These are phyloP conservation scores for Mnemiopsis leidyi DNA, from an alignment of 37 sponge, comb jelly and placozoan genomes.

Conservation along the genomic window DNA sequence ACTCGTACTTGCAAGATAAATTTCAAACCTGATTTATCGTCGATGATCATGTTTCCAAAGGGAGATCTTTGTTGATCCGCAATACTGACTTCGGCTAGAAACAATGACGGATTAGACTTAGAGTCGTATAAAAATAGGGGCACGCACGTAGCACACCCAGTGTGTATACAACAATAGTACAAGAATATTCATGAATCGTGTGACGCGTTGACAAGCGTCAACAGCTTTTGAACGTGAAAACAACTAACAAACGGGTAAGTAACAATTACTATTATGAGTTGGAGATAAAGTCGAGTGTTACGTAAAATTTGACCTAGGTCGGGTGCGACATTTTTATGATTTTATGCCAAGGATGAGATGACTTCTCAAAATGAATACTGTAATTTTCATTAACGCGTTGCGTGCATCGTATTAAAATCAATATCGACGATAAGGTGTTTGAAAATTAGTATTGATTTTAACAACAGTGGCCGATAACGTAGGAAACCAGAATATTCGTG, in stretches of 20 bases:
- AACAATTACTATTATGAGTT: neutral
- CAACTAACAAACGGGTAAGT: neutral
- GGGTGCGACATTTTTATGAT: neutral
- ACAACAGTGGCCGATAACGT: neutral
- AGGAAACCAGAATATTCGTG: neutral
- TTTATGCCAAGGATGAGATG: neutral
- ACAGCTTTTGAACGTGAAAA: neutral
- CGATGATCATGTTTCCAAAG: slow-evolving; percentile 54
- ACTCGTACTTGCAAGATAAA: neutral
- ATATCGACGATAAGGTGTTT: neutral
- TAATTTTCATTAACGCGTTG: neutral
- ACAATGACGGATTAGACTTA: neutral
- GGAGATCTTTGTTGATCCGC: slow-evolving; percentile 14
- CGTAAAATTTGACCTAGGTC: too few species aligned
- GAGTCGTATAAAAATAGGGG: neutral
- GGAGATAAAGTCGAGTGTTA: neutral
- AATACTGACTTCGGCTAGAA: slow-evolving; percentile 36
- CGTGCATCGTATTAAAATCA: neutral
- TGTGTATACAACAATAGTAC: neutral
- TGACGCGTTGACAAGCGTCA: neutral
- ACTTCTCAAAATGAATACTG: neutral
- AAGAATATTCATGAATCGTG: neutral
- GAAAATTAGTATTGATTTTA: neutral
- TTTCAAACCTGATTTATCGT: slow-evolving; percentile 48
- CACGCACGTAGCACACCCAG: neutral